Conservation (phyloP, 2,797 vertebrate species). For the Macropodus opercularis region DNA sequence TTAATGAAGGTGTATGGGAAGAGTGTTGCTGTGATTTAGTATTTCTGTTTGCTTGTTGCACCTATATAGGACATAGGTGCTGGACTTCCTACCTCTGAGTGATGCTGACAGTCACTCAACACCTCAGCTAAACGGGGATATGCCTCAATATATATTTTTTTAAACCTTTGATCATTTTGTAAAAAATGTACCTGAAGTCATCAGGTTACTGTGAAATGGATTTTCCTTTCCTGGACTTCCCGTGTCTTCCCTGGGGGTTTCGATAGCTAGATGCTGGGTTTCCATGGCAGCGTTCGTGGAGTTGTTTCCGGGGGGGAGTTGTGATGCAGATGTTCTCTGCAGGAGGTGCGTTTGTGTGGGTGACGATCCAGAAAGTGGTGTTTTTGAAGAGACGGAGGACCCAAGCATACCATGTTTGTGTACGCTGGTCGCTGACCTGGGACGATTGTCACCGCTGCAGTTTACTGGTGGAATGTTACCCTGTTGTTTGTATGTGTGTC, state of each 20-base stretch:
- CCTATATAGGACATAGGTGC: too few relatives aligned
- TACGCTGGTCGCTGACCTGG: slow-evolving; percentile 62
- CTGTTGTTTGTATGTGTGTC: slow-evolving; percentile 40
- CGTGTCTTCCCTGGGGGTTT: slow-evolving; percentile 21
- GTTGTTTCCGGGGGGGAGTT: slow-evolving; percentile 62
- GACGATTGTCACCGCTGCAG: slow-evolving; percentile 71
- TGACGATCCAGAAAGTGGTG: slow-evolving; percentile 47
- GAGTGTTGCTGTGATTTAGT: too few relatives aligned
- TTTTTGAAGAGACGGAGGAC: slow-evolving; percentile 53
- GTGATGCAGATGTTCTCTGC: slow-evolving; percentile 82
- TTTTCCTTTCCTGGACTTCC: slow-evolving; percentile 39
- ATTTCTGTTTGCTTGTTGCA: too few relatives aligned
- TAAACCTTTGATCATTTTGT: slow-evolving; percentile 13
- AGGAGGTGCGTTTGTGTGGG: slow-evolving; percentile 55
- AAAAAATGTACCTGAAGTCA: slow-evolving; percentile 23
- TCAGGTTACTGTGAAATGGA: slow-evolving; percentile 24
- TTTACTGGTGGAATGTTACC: slow-evolving; percentile 73
- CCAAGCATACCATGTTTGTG: slow-evolving; percentile 68
- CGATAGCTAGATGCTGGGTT: slow-evolving; percentile 63
- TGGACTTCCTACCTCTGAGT: too few relatives aligned
- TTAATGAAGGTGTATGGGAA: too few relatives aligned
- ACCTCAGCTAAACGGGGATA: neutral
- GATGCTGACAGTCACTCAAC: too few relatives aligned
- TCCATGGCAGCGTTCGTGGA: slow-evolving; percentile 72
- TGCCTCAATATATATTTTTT: neutral